A percentile compares a stretch with the other conserved stretches of the same genome.
These are phyloP conservation scores for Meandrina meandrites DNA, from an alignment of 92 coral and sea anemone genomes.

Conservation along the genomic window DNA sequence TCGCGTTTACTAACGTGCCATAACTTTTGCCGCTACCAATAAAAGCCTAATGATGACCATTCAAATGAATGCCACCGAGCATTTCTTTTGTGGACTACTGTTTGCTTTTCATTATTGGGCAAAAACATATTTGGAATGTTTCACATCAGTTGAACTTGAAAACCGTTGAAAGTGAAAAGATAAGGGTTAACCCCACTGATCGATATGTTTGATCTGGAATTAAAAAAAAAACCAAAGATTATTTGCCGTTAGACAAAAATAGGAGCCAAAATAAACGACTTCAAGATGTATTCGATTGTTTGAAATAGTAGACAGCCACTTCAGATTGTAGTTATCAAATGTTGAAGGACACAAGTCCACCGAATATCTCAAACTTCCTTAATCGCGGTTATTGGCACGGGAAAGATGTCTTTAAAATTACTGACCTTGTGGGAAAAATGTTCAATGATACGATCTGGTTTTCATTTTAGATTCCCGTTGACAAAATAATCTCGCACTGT, in stretches of 20 bases:
- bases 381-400: neutral
- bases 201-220: too few relatives aligned
- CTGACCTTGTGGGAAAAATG: neutral
- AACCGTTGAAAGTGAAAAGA: too few relatives aligned
- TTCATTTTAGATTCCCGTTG: neutral
- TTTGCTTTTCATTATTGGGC: too few relatives aligned
- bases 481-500: slow-evolving; percentile 7
- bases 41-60: too few relatives aligned
- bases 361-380: neutral
- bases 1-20: too few relatives aligned
- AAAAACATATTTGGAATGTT: too few relatives aligned
- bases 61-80: too few relatives aligned
- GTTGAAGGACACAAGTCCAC: neutral
- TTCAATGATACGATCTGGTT: neutral
- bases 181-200: too few relatives aligned
- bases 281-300: neutral
- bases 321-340: neutral
- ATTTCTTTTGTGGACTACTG: too few relatives aligned
- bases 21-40: too few relatives aligned
- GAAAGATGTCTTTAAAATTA: neutral
- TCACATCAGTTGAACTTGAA: too few relatives aligned
- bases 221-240: neutral
- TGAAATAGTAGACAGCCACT: neutral
- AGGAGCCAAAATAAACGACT: slow-evolving; percentile 18
- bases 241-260: slow-evolving; percentile 8